phyloP scores from a whole-genome alignment of 1,140 invertebrate species.

The Spodoptera frugiperda region DNA sequence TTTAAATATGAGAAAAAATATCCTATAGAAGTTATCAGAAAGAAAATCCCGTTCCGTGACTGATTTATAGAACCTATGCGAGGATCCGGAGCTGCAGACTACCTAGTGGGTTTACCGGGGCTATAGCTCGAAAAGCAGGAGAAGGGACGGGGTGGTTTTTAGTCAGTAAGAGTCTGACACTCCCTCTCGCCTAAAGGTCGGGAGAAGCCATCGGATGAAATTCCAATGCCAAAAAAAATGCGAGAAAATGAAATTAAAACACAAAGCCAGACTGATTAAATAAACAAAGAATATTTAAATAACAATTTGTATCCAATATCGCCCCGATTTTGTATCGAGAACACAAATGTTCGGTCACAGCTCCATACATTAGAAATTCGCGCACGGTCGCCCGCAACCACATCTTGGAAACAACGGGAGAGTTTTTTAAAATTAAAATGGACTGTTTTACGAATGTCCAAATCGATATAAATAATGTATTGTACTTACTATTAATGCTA shows the following conservation, averaged over 20 bases:
- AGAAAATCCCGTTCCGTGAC: too few species aligned
- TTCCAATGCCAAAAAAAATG: too few species aligned
- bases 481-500: slow-evolving; percentile 43
- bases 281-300: not conserved
- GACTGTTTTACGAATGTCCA: slow-evolving; percentile 34
- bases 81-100: too few species aligned
- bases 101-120: too few species aligned
- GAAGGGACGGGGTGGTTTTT: too few species aligned
- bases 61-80: too few species aligned
- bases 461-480: slow-evolving; percentile 49
- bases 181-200: too few species aligned
- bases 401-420: slow-evolving; percentile 56
- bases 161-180: too few species aligned
- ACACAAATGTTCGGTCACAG: slow-evolving; percentile 9
- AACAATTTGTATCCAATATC: not conserved
- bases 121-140: too few species aligned
- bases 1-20: too few species aligned
- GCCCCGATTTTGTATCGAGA: not conserved
- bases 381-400: slow-evolving; percentile 38
- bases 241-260: not conserved
- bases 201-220: too few species aligned
- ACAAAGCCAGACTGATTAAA: not conserved
- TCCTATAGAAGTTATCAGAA: too few species aligned
- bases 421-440: slow-evolving; percentile 64
- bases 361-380: slow-evolving; percentile 47